Evolutionary conservation across 2,113 vertebrate genomes (phyloP), one percentile per base, ranked within the genome.

Genomic region (Murina feae): DNA sequence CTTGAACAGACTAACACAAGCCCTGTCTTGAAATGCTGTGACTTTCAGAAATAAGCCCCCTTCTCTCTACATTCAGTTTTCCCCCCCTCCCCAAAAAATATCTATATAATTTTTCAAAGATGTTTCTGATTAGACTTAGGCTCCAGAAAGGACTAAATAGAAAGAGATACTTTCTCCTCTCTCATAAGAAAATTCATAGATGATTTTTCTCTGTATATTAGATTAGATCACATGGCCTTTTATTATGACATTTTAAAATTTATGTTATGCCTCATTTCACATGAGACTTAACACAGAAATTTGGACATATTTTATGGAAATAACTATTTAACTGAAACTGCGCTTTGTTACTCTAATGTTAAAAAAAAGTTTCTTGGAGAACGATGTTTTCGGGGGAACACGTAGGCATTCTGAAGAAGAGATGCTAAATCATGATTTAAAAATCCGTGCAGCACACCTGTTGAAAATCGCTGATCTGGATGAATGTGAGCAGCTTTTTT

Each of bases 211-310:
- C 21, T 32, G 23, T 49, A 68, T 72, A 66, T 79, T 53, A 69
- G 79, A 72, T 80, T 74, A 68, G 74, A 65, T 94, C 85, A 42
- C 14, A 51, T 14, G 85, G 28, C 55, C 72, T 94, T 94, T 91
- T 66, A 88, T 89, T 65, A 35, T 55, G 89, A 75, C 85, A 92
- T 51, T 51, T 95, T 51, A 35, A 42, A 89, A 25, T 92, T 51
- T 80, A 91, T 51, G 66, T 51, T 74, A 89, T 80, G 66, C 85
- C 39, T 85, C 79, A 66, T 92, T 79, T 89, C 92, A 94, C 89
- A 89, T 21, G 85, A 16, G 39, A 84, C 69, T 72, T 91, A 91
- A 88, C 84, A 86, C 55, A 87, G 87, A 94, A 88, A 84, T 58
- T 42, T 65, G 47, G 47, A 60, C 65, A 21, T 69, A 63, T 89